Conservation (phyloP, 1,140 invertebrate species). For the Leptinotarsa lineolata region DNA sequence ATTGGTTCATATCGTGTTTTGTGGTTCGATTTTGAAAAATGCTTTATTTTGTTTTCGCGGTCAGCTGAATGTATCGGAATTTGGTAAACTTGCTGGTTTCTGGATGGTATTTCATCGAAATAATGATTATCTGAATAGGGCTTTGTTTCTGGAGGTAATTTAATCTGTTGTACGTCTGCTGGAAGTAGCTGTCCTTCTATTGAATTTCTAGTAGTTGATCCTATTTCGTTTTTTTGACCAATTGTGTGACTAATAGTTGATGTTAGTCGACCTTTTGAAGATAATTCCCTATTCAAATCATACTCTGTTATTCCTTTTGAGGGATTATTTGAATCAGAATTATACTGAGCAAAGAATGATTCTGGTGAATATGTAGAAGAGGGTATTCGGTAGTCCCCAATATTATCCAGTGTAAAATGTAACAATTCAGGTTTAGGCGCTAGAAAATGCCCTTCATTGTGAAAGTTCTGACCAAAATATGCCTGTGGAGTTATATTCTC, state of each 20-base stretch:
- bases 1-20: slow-evolving; percentile 8
- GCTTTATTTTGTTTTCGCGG: background rate
- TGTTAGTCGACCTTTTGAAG: background rate
- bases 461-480: background rate
- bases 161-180: slow-evolving; percentile 1
- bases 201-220: background rate
- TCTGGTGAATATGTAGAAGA: background rate
- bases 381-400: background rate
- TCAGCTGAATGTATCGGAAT: background rate
- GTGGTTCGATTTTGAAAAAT: background rate
- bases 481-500: background rate
- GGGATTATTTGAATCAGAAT: background rate
- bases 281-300: background rate
- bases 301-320: background rate
- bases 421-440: slow-evolving; percentile 8
- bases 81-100: background rate
- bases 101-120: background rate
- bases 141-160: background rate
- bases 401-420: background rate
- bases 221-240: background rate
- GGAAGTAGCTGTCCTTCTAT: background rate
- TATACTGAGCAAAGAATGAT: background rate
- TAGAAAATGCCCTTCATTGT: slow-evolving; percentile 2
- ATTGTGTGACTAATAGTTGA: no score
- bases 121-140: background rate